Evolutionary conservation across 2,797 vertebrate species (phyloP).

Genomic region (Esox masquinongy): DNA sequence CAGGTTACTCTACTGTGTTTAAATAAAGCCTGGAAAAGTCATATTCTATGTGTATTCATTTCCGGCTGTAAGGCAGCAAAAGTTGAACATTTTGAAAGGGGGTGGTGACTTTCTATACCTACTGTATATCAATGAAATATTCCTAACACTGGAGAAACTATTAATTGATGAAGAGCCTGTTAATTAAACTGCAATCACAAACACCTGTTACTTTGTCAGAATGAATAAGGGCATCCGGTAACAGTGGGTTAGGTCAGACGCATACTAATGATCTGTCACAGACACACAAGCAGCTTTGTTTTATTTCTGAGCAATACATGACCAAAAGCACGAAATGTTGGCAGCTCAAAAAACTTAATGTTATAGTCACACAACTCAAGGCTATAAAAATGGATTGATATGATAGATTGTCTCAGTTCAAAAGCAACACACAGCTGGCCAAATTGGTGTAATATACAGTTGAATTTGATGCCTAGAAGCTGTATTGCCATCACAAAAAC

Average conservation of each 20-base stretch:
- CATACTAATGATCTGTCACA: neutral
- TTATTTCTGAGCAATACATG: neutral
- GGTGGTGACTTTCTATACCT: too few species aligned
- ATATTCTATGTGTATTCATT: too few species aligned
- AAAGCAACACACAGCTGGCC: neutral
- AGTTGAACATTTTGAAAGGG: too few species aligned
- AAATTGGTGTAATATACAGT: neutral
- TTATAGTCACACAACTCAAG: neutral
- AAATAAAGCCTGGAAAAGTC: too few species aligned
- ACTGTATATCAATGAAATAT: neutral
- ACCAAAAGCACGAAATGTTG: neutral
- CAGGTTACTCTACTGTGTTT: too few species aligned
- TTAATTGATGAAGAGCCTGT: neutral
- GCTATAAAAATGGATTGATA: neutral
- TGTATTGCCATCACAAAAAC: neutral
- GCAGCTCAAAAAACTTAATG: neutral
- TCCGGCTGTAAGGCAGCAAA: too few species aligned
- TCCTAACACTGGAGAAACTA: neutral
- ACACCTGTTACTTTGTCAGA: neutral
- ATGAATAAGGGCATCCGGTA: neutral
- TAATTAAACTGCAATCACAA: neutral
- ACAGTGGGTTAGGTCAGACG: neutral
- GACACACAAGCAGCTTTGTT: neutral
- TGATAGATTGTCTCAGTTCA: slow-evolving; percentile 1
- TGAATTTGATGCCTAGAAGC: neutral